phyloP scores from a whole-genome alignment of 2,888 invertebrate genomes.

The Dryococelus australis region DNA sequence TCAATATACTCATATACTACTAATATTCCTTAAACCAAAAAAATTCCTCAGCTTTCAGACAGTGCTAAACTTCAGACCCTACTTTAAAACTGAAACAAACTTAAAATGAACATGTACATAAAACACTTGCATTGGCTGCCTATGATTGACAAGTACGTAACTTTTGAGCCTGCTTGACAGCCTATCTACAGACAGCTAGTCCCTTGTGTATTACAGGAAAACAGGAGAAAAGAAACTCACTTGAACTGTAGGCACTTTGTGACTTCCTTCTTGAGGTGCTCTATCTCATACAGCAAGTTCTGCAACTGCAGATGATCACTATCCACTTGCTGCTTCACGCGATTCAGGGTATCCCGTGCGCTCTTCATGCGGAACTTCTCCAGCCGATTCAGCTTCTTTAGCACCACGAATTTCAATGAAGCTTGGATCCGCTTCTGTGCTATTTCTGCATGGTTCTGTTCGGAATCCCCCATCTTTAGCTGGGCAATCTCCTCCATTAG shows the following conservation, averaged over 20 bases:
- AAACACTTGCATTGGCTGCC: no score
- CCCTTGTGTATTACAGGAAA: no score
- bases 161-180: no score
- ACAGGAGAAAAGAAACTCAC: conserved; percentile 57
- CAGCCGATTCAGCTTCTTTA: conserved; percentile 89
- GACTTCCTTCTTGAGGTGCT: conserved; percentile 94
- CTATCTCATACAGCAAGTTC: conserved; percentile 92
- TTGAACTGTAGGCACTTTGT: conserved; percentile 93
- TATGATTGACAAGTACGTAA: no score
- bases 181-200: no score
- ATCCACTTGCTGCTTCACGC: conserved; percentile 88
- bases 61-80: no score
- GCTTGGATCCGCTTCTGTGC: conserved; percentile 74
- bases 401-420: conserved; percentile 77
- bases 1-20: no score
- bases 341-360: conserved; percentile 80
- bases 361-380: conserved; percentile 88
- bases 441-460: conserved; percentile 68
- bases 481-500: conserved; percentile 74
- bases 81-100: no score
- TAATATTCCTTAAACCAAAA: no score
- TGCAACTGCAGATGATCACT: conserved; percentile 89
- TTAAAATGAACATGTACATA: no score
- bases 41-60: no score
- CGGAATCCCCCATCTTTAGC: conserved; percentile 65